Conservation (phyloP, 2,113 vertebrate species). For the Corydoras maculifer region DNA sequence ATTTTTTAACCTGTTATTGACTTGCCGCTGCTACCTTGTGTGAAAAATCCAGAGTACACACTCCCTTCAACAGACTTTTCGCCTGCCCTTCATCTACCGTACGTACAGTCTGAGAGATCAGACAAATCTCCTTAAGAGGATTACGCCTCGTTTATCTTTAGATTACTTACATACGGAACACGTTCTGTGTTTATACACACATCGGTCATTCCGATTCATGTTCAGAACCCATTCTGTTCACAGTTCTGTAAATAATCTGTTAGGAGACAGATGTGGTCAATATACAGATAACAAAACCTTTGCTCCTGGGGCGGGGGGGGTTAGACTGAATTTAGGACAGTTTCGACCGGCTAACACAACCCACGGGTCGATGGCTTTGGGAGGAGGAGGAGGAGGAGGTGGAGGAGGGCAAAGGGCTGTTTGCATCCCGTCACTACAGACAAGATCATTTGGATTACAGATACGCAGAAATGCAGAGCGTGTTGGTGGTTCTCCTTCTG, state of each 20-base stretch:
- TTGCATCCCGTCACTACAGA: conserved; percentile 10
- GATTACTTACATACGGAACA: background rate
- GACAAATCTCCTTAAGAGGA: background rate
- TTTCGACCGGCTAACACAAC: conserved; percentile 30
- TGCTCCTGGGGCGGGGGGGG: conserved; percentile 46
- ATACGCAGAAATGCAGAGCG: conserved; percentile 50
- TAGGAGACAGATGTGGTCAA: conserved; percentile 8
- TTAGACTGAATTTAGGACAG: conserved; percentile 17
- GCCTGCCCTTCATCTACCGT: background rate
- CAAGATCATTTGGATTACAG: conserved; percentile 19
- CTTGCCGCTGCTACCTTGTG: too few relatives aligned
- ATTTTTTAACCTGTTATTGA: too few relatives aligned
- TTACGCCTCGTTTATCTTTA: background rate
- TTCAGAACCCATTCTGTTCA: background rate
- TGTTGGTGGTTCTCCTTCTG: conserved; percentile 36
- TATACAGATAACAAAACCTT: conserved; percentile 52
- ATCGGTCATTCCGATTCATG: background rate
- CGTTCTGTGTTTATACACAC: background rate
- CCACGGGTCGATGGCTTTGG: conserved; percentile 45
- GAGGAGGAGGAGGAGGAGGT: background rate
- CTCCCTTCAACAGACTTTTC: background rate
- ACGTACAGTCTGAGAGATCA: background rate
- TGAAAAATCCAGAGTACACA: background rate
- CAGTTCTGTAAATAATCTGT: background rate
- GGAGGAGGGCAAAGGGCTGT: background rate